phyloP scores from a whole-genome alignment of 2,113 vertebrate species.

The Okapia johnstoni region DNA sequence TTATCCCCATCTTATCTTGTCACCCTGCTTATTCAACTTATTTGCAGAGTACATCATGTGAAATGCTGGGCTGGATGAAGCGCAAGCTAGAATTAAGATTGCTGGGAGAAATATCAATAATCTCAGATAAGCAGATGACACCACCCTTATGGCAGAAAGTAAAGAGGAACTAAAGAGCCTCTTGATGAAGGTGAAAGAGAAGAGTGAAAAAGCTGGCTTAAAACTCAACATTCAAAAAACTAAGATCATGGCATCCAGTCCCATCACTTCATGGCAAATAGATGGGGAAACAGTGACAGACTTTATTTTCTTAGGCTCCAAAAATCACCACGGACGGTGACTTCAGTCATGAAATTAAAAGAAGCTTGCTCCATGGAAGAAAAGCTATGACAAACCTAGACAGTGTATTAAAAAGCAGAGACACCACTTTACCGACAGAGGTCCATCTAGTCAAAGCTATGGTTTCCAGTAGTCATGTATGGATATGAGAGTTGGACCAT shows the following conservation, averaged over 20 bases:
- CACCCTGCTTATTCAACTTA: not conserved
- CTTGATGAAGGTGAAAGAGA: not conserved
- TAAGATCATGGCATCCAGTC: not conserved
- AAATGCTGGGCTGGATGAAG: not conserved
- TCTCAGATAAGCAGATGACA: not conserved
- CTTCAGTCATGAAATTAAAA: not conserved
- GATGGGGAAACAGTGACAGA: not conserved
- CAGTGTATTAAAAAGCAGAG: not conserved
- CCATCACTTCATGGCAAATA: not conserved
- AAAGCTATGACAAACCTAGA: not conserved
- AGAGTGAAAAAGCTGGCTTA: not conserved
- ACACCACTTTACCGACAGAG: not conserved
- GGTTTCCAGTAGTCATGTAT: not conserved
- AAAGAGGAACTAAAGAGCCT: not conserved
- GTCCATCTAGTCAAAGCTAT: not conserved
- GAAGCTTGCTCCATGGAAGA: not conserved
- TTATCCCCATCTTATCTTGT: not conserved
- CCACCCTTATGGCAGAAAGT: not conserved
- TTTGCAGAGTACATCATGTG: not conserved
- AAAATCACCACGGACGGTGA: not conserved
- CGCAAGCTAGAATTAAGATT: rapidly evolving
- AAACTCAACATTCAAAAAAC: not conserved
- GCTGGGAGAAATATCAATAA: not conserved
- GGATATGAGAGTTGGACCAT: not conserved
- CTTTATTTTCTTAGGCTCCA: not conserved